Conservation (phyloP, 2,113 vertebrate species). For the Melanotaenia duboulayi region DNA sequence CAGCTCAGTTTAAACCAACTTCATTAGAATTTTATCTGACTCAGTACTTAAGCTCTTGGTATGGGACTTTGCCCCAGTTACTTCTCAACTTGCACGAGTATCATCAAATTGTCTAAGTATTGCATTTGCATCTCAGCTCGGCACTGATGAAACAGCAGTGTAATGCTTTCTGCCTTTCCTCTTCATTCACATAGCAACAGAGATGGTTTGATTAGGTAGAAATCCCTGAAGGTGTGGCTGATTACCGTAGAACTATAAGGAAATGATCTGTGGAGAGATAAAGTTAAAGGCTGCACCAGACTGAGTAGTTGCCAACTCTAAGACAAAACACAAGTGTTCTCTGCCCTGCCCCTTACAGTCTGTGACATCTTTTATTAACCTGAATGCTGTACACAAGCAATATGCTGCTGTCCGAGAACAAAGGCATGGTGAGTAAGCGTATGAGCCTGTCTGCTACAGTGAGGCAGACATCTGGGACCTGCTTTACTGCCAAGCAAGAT, state of each 20-base stretch:
- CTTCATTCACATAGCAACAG: conserved; percentile 50
- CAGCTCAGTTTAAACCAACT: not conserved
- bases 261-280: not conserved
- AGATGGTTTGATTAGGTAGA: conserved; percentile 38
- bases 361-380: conserved; percentile 7
- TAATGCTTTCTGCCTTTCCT: conserved; percentile 39
- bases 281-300: not conserved
- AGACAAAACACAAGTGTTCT: not conserved
- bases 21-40: not conserved
- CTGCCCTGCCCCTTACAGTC: not conserved
- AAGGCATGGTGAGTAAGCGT: conserved; percentile 45
- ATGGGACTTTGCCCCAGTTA: not conserved
- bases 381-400: conserved; percentile 22
- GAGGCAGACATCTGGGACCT: conserved; percentile 64
- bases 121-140: conserved; percentile 36
- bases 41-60: too few relatives aligned
- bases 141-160: conserved; percentile 66
- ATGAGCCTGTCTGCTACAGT: conserved; percentile 41
- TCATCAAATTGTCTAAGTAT: conserved; percentile 15
- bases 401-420: conserved; percentile 45
- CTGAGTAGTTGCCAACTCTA: not conserved
- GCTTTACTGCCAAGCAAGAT: conserved; percentile 48
- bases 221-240: conserved; percentile 32
- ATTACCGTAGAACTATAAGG: conserved; percentile 19
- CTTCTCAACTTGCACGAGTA: conserved; percentile 5